Base-by-base conservation (phyloP, 2,888 invertebrate genomes). In the Calameuta idolon region DNA sequence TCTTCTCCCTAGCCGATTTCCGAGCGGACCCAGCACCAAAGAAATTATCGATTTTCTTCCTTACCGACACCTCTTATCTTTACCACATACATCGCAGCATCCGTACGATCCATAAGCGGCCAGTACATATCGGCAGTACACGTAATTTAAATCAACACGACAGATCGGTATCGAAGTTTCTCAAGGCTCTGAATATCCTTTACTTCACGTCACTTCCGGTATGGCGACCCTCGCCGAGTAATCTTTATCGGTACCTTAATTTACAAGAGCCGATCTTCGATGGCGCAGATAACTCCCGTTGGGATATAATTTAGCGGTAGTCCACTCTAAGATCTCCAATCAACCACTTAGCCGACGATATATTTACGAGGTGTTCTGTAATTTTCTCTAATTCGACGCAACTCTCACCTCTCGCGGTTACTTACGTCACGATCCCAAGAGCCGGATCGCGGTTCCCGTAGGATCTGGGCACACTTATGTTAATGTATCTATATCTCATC, bases 341-440 rank as follows among this genome's bases (percentile, higher is more conserved):
- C 91, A 90, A 90, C 90, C 91, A 91, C 90, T 91, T 91, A 91
- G 87, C 87, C 87, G 89, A 88, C 90, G 91, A 90, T 90, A 88
- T 90, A 90, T 91, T 91, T 91, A 91, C 90, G 91, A 91, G 91
- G 90, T 91, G 91, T 91, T 90, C 89, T 85, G 90, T 90, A 91
- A 91, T 91, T 90, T 90, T 87, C 90, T 90, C 90, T 90, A 90
- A 91, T 90, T 90, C 88, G 87, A 87, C 85, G 86, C 84, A 87
- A 87, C 84, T 85, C 82, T 76, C 82, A 77, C 80, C 77, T 74
- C 75, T 73, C 78, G 34, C 34, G 69, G 34, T 31, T 69, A 40
- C 23, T 55, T 74, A n/a, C 23, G 55, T 23, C 34, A 35, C 74
- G 55, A 55, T 9, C 55, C 23, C 9, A 23, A 55, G 9, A 55